phyloP scores from a whole-genome alignment of 1,140 invertebrate species.

The Cardiocondyla obscurior region DNA sequence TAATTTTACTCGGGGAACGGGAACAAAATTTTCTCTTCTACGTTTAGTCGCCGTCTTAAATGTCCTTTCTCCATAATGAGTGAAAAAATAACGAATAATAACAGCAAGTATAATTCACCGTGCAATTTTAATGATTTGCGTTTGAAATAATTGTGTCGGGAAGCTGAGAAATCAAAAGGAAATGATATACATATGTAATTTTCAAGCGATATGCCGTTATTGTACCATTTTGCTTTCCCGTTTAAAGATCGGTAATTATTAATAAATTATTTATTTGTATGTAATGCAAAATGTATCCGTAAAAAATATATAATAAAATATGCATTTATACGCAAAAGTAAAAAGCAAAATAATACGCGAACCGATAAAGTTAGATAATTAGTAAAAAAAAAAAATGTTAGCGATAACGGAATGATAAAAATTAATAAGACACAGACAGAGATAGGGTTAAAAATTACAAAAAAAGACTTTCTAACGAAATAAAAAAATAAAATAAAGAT shows the following conservation, averaged over 20 bases:
- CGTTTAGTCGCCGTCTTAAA: conserved; percentile 45
- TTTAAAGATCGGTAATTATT: background rate
- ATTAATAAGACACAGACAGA: background rate
- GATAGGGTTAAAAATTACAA: too few species aligned
- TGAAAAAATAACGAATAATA: conserved; percentile 32
- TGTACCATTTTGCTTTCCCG: background rate
- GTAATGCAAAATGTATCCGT: background rate
- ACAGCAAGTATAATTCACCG: background rate
- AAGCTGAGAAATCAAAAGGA: background rate
- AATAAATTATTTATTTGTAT: background rate
- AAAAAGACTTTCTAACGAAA: too few species aligned
- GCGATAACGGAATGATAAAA: background rate
- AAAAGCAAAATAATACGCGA: background rate
- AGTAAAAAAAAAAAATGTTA: too few species aligned
- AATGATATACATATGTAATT: background rate
- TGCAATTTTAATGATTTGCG: conserved; percentile 17
- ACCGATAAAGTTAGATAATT: background rate
- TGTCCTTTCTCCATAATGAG: conserved; percentile 42
- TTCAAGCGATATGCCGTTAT: background rate
- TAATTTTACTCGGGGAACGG: conserved; percentile 8
- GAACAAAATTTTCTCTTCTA: conserved; percentile 40
- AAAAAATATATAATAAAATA: background rate
- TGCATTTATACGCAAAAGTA: background rate
- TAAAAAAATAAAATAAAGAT: background rate
- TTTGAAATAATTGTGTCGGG: conserved; percentile 9